phyloP scores from a whole-genome alignment of 2,888 invertebrate species.

The Catocala fraxini region DNA sequence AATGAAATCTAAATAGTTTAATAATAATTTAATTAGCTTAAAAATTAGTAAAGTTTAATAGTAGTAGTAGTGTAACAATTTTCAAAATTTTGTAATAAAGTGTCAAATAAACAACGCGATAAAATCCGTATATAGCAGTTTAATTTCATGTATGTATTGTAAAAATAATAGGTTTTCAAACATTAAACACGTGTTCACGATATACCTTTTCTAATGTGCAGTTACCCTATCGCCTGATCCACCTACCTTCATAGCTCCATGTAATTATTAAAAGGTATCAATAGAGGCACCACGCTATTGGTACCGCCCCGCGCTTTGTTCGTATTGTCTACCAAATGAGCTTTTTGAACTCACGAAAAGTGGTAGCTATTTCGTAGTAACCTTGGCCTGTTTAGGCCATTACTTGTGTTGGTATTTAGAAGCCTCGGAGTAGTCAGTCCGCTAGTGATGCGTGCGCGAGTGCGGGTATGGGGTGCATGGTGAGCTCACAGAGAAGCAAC shows the following conservation, averaged over 20 bases:
- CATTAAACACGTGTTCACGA: no score
- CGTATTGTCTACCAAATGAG: conserved; percentile 64
- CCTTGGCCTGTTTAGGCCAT: conserved; percentile 67
- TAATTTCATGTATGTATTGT: no score
- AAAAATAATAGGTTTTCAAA: no score
- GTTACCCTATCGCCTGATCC: neutral
- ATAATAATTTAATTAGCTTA: no score
- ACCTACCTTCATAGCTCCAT: conserved; percentile 18
- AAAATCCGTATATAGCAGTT: no score
- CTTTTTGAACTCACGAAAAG: conserved; percentile 42
- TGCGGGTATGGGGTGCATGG: conserved; percentile 74
- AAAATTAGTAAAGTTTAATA: no score
- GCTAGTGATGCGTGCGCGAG: conserved; percentile 47
- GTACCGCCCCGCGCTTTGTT: conserved; percentile 62
- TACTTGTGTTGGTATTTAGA: conserved; percentile 38
- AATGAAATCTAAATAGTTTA: no score
- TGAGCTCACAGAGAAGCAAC: conserved; percentile 65
- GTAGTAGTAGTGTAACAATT: no score
- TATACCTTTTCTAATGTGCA: no score
- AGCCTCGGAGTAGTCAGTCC: conserved; percentile 22
- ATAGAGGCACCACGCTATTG: conserved; percentile 15
- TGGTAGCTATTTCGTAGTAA: conserved; percentile 48
- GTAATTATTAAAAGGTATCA: conserved; percentile 27
- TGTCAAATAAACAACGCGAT: no score
- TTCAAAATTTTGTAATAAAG: no score